A percentile compares a stretch with the other conserved stretches of the same genome.
Conservation (phyloP, 2,113 vertebrate genomes). For the Pholis gunnellus region DNA sequence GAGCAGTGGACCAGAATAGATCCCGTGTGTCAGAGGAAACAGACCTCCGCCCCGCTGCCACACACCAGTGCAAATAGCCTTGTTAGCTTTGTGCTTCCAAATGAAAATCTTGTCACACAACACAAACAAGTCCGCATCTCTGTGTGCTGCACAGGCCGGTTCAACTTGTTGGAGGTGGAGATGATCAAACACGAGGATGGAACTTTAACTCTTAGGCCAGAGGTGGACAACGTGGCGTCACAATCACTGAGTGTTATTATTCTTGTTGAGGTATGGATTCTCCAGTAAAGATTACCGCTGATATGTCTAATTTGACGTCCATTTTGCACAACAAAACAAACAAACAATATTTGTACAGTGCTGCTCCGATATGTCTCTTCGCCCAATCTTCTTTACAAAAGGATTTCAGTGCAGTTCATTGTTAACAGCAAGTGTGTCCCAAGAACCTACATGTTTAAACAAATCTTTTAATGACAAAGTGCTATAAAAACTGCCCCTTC, state of each 20-base stretch:
- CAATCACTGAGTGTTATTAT: background rate
- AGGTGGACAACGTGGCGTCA: background rate
- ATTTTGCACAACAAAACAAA: background rate
- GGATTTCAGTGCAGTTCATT: background rate
- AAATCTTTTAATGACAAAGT: background rate
- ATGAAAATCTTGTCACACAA: constrained; percentile 50
- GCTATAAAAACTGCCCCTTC: background rate
- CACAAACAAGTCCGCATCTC: constrained; percentile 24
- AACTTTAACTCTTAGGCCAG: background rate
- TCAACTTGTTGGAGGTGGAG: constrained; percentile 20
- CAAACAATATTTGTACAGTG: background rate
- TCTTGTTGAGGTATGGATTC: background rate
- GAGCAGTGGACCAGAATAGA: background rate
- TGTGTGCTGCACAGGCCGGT: background rate
- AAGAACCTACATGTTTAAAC: background rate
- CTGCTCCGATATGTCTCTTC: background rate
- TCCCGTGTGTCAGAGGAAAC: background rate
- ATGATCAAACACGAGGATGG: constrained; percentile 21
- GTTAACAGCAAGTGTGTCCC: background rate
- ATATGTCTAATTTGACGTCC: background rate
- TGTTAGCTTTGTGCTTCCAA: constrained; percentile 53
- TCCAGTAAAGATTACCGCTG: background rate
- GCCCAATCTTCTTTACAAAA: background rate
- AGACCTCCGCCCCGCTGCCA: background rate
- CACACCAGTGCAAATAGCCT: constrained; percentile 37